Percentiles rank a stretch among this genome's conserved stretches.
phyloP scores from a whole-genome alignment of 2,113 vertebrate genomes.

The Crotalus tigris region DNA sequence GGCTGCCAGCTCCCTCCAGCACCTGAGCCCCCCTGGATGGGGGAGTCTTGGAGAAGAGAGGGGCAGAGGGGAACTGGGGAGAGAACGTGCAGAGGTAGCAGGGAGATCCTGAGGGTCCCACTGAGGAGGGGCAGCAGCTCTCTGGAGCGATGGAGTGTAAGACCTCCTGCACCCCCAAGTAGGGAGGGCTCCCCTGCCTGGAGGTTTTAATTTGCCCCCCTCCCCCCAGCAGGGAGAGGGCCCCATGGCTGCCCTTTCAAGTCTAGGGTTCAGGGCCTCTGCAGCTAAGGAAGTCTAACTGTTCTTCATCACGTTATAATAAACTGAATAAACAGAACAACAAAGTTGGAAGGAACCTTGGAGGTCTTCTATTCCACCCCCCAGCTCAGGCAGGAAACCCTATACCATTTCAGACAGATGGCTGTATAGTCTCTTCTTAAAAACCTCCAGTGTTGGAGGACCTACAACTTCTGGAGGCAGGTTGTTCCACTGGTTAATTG shows the following conservation, averaged over 20 bases:
- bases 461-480: accelerated
- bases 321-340: not conserved
- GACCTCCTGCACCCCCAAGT: not conserved
- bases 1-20: not conserved
- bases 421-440: not conserved
- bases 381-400: not conserved
- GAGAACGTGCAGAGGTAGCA: not conserved
- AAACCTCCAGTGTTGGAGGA: not conserved
- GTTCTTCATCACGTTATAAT: not conserved
- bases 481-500: accelerated
- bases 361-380: not conserved
- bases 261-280: not conserved
- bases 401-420: too few relatives aligned
- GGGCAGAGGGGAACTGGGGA: not conserved
- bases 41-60: not conserved
- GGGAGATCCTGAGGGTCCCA: not conserved
- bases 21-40: not conserved
- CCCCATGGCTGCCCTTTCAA: not conserved
- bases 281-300: not conserved
- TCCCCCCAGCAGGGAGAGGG: not conserved
- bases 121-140: not conserved
- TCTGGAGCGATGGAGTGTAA: not conserved
- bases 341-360: not conserved
- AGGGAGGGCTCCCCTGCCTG: not conserved
- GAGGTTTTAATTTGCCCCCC: not conserved